Percentiles rank a stretch among this genome's conserved stretches.
Conservation (phyloP, 2,797 vertebrate species). For the Neosalanx taihuensis region DNA sequence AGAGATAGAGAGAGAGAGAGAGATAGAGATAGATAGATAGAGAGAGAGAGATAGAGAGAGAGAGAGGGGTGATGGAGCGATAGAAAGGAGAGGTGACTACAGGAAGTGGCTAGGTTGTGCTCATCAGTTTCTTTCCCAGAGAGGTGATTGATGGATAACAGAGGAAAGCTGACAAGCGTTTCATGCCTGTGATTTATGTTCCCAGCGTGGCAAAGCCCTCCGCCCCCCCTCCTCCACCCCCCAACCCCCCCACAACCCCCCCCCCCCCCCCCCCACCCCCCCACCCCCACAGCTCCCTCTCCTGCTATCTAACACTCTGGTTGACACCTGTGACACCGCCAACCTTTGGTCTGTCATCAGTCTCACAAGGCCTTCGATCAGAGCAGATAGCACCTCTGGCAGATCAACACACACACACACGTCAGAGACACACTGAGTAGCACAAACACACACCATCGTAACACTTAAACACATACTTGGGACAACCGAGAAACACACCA, state of each 20-base stretch:
- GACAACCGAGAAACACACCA: too few relatives aligned
- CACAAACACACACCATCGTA: not conserved
- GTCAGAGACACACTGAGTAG: not conserved
- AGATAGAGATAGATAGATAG: slow-evolving; percentile 7
- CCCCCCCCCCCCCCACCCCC: slow-evolving; percentile 18
- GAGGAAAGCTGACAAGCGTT: slow-evolving; percentile 43
- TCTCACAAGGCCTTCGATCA: slow-evolving; percentile 22
- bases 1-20: slow-evolving; percentile 10
- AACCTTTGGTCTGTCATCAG: slow-evolving; percentile 40
- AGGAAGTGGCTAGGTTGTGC: slow-evolving; percentile 19
- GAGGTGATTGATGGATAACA: slow-evolving; percentile 50
- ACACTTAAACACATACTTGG: too few relatives aligned
- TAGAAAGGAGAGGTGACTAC: slow-evolving; percentile 26
- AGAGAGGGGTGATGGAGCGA: slow-evolving; percentile 1
- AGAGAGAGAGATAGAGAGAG: not conserved
- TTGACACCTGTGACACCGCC: slow-evolving; percentile 16
- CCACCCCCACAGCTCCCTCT: slow-evolving; percentile 12
- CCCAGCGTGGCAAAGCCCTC: slow-evolving; percentile 23
- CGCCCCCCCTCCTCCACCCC: slow-evolving; percentile 20
- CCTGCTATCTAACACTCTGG: slow-evolving; percentile 2
- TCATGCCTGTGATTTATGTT: slow-evolving; percentile 46
- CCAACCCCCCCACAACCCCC: not conserved
- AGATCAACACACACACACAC: not conserved
- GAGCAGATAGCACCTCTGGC: slow-evolving; percentile 1
- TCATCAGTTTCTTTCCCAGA: slow-evolving; percentile 18